Evolutionary conservation across 2,888 invertebrate genomes (phyloP), one percentile per base, ranked within the genome.

Genomic region (Lottia gigantea): DNA sequence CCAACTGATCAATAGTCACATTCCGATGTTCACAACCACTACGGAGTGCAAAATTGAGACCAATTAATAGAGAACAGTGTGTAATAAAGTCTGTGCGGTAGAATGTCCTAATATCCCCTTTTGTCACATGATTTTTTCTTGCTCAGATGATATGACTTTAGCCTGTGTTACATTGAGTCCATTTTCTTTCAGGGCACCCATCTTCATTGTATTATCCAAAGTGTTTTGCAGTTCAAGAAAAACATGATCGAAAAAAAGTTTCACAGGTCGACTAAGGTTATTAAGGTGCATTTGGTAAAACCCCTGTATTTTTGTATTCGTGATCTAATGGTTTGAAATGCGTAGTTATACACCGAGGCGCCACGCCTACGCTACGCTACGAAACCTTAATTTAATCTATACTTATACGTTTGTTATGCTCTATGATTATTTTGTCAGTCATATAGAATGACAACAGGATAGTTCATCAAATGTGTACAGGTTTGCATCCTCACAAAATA

Each of bases 11-110:
- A n/a, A 65, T 47, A 15, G 45, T 65, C 65, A 45, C 15, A 19
- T 23, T 65, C n/a, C 66, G 16, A 26, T 66, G 66, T 66, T 66
- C 66, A 49, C 2, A 1, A 11, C 66, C 49, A 14, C 31, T 31
- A n/a, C 55, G 45, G n/a, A 49, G 16, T 12, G 66, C 66, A 26
- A 66, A 49, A 40, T 66, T 49, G n/a, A 55, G 16, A 7, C 55
- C 66, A 49, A 31, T 19, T 16, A 66, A 49, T 66, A 66, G 11
- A 66, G 16, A 26, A 49, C 14, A 16, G 66, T 66, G 31, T 66
- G 19, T 31, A 66, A 47, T 4, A 49, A 47, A 8, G 49, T 25
- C 19, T 26, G 6, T 23, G 66, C 23, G 31, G n/a, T 0, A 16
- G 55, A 25, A n/a, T 26, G 8, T 47, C 66, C 66, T 25, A 66